Evolutionary conservation across 35 echinoderm and acorn worm genomes (phyloP).

Genomic region (Antedon bifida): DNA sequence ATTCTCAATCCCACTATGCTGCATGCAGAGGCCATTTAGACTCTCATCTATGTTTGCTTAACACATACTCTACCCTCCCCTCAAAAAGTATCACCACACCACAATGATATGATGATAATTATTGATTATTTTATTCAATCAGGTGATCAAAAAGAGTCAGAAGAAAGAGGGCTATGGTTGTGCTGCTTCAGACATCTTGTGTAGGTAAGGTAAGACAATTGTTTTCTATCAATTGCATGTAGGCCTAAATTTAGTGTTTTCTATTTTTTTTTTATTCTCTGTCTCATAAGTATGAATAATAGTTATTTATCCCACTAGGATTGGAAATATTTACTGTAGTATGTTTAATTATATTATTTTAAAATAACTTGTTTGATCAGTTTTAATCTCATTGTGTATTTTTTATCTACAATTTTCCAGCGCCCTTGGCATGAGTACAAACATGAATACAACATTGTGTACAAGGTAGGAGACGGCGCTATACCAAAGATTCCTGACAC

Average conservation of each 20-base stretch:
- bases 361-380: no score
- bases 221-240: no score
- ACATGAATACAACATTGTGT: constrained; percentile 82
- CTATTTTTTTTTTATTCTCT: background rate
- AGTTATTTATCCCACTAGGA: background rate
- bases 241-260: background rate
- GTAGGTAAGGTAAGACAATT: constrained; percentile 98
- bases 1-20: no score
- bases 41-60: no score
- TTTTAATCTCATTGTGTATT: no score
- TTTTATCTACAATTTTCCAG: constrained; percentile 16
- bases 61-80: no score
- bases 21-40: no score
- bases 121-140: background rate
- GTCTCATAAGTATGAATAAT: no score
- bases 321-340: no score
- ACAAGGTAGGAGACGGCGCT: constrained; percentile 81
- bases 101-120: no score
- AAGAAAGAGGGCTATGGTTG: constrained; percentile 64
- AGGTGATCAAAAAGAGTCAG: constrained; percentile 52
- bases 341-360: no score
- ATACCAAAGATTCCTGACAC: constrained; percentile 45
- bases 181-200: constrained; percentile 81
- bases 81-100: no score
- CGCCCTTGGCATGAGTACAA: constrained; percentile 94